These are phyloP conservation scores for Dipodomys ordii DNA, from an alignment of 2,113 vertebrate species.

Conservation along the genomic window DNA sequence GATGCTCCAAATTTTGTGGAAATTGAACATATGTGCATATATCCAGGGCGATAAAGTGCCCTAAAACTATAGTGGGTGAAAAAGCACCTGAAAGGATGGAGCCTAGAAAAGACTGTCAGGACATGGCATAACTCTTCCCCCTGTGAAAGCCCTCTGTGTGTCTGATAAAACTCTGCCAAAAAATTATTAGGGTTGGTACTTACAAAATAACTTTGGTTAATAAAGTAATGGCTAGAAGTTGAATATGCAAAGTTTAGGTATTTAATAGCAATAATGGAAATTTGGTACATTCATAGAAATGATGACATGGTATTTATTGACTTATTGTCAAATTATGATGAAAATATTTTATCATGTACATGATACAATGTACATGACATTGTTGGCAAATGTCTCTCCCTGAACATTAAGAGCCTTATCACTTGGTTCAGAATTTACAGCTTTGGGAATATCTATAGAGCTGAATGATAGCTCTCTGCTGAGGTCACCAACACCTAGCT, in stretches of 20 bases:
- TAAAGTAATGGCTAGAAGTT: neutral
- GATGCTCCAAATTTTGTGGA: neutral
- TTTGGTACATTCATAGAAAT: neutral
- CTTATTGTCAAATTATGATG: neutral
- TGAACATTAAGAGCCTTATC: neutral
- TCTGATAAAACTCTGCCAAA: neutral
- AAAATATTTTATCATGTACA: neutral
- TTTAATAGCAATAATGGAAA: neutral
- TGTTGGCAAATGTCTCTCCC: neutral
- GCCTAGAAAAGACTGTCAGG: neutral
- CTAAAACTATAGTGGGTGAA: neutral
- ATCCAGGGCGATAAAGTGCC: neutral
- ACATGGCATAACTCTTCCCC: neutral
- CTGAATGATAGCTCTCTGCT: neutral
- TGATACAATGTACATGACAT: neutral
- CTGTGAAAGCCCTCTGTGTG: neutral
- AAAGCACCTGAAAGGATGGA: neutral
- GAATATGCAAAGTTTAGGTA: constrained; percentile 8
- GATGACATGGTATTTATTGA: neutral
- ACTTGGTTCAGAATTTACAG: neutral
- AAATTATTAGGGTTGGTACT: too few relatives aligned
- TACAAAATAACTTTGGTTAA: neutral
- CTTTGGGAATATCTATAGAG: neutral
- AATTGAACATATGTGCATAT: neutral
- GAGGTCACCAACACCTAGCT: neutral